Percentiles rank a stretch among this genome's conserved stretches.
phyloP scores from a whole-genome alignment of 2,113 vertebrate genomes.

The Notothenia rossii region DNA sequence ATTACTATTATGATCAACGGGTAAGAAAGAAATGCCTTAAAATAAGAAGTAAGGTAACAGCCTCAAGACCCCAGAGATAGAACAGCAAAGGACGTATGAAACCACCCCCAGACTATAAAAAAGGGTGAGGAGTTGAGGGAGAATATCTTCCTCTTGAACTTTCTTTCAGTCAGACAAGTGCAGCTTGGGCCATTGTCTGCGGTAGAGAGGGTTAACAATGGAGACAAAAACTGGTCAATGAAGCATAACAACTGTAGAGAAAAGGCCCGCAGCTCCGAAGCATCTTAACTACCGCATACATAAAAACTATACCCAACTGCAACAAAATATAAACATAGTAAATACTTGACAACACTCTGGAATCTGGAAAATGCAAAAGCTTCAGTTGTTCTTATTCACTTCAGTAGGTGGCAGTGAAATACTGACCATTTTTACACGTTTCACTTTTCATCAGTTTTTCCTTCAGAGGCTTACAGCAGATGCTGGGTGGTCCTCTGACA shows the following conservation, averaged over 20 bases:
- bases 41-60: background rate
- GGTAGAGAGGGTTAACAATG: constrained; percentile 30
- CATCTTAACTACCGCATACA: background rate
- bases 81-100: background rate
- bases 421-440: constrained; percentile 14
- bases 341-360: background rate
- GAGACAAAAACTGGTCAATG: constrained; percentile 33
- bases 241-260: constrained; percentile 30
- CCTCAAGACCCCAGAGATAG: background rate
- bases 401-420: constrained; percentile 52
- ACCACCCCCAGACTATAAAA: background rate
- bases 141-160: constrained; percentile 31
- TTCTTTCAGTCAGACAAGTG: constrained; percentile 19
- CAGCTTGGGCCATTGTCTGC: constrained; percentile 36
- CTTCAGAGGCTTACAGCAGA: background rate
- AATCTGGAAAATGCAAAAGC: background rate
- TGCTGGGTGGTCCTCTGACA: background rate
- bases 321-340: background rate
- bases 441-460: background rate
- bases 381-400: background rate
- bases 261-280: background rate
- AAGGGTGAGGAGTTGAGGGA: background rate
- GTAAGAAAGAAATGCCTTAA: background rate
- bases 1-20: background rate
- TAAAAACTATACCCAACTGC: background rate